phyloP scores from a whole-genome alignment of 2,888 invertebrate genomes.

The Parapristionchus giblindavisi region DNA sequence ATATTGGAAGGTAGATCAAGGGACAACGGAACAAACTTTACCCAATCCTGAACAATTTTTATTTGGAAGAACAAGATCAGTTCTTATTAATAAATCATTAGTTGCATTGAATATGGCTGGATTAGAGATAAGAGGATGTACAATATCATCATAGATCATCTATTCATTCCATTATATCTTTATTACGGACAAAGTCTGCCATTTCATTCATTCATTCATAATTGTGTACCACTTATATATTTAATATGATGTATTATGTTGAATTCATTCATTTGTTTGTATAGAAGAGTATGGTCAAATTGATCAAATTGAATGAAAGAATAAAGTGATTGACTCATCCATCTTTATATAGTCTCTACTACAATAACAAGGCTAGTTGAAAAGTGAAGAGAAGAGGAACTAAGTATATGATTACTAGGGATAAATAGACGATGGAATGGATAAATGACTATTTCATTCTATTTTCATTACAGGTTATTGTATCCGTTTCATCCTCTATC shows the following conservation, averaged over 20 bases:
- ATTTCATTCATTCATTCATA: too few species aligned
- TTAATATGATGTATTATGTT: constrained; percentile 19
- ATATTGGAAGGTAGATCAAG: constrained; percentile 54
- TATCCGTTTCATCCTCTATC: neutral
- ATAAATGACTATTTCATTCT: neutral
- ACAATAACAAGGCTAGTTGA: neutral
- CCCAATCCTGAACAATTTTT: constrained; percentile 33
- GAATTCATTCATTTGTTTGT: constrained; percentile 23
- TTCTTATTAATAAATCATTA: constrained; percentile 7
- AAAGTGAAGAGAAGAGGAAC: neutral
- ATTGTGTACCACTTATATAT: constrained; percentile 19
- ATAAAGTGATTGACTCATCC: constrained; percentile 19
- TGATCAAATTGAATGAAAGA: constrained; percentile 23
- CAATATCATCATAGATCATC: neutral
- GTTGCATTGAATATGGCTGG: constrained; percentile 36
- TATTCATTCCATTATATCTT: too few species aligned
- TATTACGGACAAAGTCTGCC: too few species aligned
- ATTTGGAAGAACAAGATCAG: constrained; percentile 1
- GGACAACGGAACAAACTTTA: constrained; percentile 1
- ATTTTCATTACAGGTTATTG: constrained; percentile 5
- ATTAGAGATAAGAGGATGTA: constrained; percentile 23
- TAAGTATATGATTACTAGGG: neutral
- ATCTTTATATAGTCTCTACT: neutral
- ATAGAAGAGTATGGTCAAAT: neutral
- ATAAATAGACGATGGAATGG: neutral